Evolutionary conservation across 1,140 invertebrate genomes (phyloP).

Genomic region (Propsilocerus akamusi): DNA sequence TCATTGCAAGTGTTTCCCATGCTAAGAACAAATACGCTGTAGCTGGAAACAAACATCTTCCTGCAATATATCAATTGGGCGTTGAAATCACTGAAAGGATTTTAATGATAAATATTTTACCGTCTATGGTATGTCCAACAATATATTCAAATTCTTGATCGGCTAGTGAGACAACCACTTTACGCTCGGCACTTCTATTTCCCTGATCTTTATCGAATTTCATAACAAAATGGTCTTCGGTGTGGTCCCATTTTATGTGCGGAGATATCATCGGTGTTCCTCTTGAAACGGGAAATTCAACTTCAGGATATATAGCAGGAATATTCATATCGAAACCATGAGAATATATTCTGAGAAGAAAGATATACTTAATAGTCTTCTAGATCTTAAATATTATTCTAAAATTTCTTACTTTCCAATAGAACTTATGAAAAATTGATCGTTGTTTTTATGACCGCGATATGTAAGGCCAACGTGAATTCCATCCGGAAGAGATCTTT

Average conservation of each 20-base stretch:
- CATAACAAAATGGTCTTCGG: conserved; percentile 42
- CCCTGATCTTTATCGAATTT: conserved; percentile 22
- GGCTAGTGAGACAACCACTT: conserved; percentile 34
- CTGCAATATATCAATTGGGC: conserved; percentile 19
- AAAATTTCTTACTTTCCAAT: conserved; percentile 50
- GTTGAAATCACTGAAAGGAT: not conserved
- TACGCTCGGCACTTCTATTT: conserved; percentile 32
- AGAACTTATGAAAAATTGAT: conserved; percentile 42
- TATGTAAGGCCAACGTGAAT: conserved; percentile 64
- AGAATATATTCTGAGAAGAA: conserved; percentile 22
- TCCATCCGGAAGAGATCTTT: conserved; percentile 32
- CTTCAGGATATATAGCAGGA: conserved; percentile 36
- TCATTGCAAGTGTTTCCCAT: conserved; percentile 72
- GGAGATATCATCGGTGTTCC: conserved; percentile 60
- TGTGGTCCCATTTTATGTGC: conserved; percentile 80
- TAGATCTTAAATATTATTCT: not conserved
- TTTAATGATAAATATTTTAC: conserved; percentile 15
- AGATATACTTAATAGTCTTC: not conserved
- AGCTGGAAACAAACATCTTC: conserved; percentile 71
- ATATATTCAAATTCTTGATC: conserved; percentile 59
- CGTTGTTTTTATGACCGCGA: conserved; percentile 48
- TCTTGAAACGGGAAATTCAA: conserved; percentile 56
- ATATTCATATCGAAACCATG: conserved; percentile 25
- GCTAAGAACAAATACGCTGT: conserved; percentile 70
- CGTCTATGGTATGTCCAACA: conserved; percentile 73